Conservation (phyloP, 1,140 invertebrate species). For the Drosophila suzukii region DNA sequence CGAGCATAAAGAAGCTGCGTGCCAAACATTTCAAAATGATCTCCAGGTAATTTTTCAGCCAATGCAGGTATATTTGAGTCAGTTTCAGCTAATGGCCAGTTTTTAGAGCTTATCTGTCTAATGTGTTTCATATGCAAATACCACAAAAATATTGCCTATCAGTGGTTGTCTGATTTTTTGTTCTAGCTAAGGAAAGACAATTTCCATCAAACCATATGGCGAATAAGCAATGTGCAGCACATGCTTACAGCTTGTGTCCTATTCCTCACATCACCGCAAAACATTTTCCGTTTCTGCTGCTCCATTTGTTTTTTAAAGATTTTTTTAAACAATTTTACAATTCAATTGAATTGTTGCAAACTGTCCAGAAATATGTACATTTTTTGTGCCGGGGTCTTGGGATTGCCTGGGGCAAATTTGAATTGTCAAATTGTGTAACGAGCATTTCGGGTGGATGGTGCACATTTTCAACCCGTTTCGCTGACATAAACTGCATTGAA, state of each 20-base stretch:
- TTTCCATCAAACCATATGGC: conserved; percentile 25
- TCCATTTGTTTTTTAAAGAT: conserved; percentile 12
- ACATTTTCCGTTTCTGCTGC: conserved; percentile 2
- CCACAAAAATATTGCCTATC: conserved; percentile 40
- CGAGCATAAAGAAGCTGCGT: conserved; percentile 50
- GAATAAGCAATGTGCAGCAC: conserved; percentile 55
- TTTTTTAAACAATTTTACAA: conserved; percentile 53
- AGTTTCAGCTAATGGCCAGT: conserved; percentile 36
- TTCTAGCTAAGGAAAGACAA: background rate
- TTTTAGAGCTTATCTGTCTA: conserved; percentile 34
- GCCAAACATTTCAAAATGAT: conserved; percentile 64
- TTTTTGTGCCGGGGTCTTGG: conserved; percentile 10
- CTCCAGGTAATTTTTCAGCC: conserved; percentile 57
- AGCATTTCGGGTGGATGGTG: conserved; percentile 38
- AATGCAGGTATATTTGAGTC: conserved; percentile 28
- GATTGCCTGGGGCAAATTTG: conserved; percentile 60
- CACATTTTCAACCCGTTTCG: conserved; percentile 55
- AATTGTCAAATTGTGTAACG: conserved; percentile 78
- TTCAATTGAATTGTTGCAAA: conserved; percentile 75
- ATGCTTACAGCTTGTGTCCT: conserved; percentile 13
- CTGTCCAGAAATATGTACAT: conserved; percentile 62
- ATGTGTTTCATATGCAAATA: conserved; percentile 72
- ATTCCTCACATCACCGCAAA: background rate
- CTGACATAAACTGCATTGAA: conserved; percentile 81
- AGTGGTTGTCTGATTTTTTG: conserved; percentile 9